Evolutionary conservation across 2,797 vertebrate genomes (phyloP), one percentile per base, ranked within the genome.

Genomic region (Pyrrhura leucotis): DNA sequence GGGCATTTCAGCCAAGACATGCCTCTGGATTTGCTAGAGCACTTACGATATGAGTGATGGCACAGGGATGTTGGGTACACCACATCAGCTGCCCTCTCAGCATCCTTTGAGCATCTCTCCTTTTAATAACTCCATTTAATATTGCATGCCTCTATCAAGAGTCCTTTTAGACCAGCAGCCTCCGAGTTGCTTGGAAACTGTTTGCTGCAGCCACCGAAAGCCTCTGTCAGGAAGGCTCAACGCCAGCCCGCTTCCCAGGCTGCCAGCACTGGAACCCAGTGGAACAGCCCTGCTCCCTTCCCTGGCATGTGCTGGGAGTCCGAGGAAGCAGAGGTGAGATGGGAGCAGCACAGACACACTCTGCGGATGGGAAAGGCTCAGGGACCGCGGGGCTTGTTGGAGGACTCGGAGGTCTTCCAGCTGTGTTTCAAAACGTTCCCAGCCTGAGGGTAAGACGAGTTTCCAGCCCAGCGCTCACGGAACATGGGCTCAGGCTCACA

Each of bases 131-230:
- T 92, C 67, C 51, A 54, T 69, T 83, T 75, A 91, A 78, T 68
- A 94, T 81, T 22, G 72, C 50, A 47, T n/a, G 84, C 58, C 61
- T 85, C 83, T 47, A 73, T 10, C 81, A 69, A 77, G 91, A 78
- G 67, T 48, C 90, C 42, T 90, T 89, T 88, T 48, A 91, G 85
- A 81, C 76, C 37, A 37, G 58, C 89, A 96, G 93, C 80, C 69
- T 61, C 76, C 0, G 67, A 95, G 97, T 96, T 97, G 97, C 96
- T 92, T 97, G 94, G 96, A 96, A 96, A 96, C 96, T 94, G 93
- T 89, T 92, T 63, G 80, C 91, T 97, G 92, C 91, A 94, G 94
- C 4, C 2, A 92, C 65, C 1, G 8, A 59, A 77, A 89, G 90
- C 69, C 12, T 7, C 88, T 78, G 86, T 68, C 0, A 1, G 50